Evolutionary conservation across 2,888 invertebrate species (phyloP), one percentile per base, ranked within the genome.

Genomic region (Drosophila pseudotalamancana): DNA sequence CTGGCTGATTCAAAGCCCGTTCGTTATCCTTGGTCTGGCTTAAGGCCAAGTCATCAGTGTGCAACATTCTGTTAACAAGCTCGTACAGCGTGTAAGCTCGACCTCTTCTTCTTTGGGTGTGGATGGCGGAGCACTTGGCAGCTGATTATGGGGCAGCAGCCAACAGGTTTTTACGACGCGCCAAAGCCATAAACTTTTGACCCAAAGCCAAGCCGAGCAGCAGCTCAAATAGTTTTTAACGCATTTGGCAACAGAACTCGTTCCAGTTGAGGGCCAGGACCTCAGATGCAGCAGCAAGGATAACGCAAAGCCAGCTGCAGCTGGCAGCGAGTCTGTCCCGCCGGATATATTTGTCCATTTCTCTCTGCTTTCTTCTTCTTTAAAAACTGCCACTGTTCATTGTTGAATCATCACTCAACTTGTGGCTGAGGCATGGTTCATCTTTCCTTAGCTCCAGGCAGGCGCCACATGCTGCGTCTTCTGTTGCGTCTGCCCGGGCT

Each of bases 161-260:
- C 81, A 82, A 82, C 81, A 82, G 83, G 81, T 81, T 85, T 81
- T 81, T 82, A 79, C 74, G 83, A 85, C 53, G 60, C 72, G 51
- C 51, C 72, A 79, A 60, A 79, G 74, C 86, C 79, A 82, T 85
- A 82, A 85, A 82, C 81, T 82, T 63, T 67, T 82, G 81, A 85
- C 86, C 81, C 77, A 66, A 79, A 82, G 86, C 86, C 72, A 79
- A 82, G 54, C 59, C 59, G 63, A 72, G 80, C 85, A 78, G 78
- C 82, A 82, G 72, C 86, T 82, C 86, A 82, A 82, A 82, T 82
- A 82, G 86, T 82, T 85, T 82, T 79, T 74, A 82, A 74, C 69
- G 82, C 82, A 72, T 59, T 64, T 60, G 56, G 56, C 62, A 73
- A 62, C 70, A 48, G 29, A 12, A 48, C n/a, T 37, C 46, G 53